Evolutionary conservation across 2,888 invertebrate genomes (phyloP), one percentile per base, ranked within the genome.

Genomic region (Griposia aprilina): DNA sequence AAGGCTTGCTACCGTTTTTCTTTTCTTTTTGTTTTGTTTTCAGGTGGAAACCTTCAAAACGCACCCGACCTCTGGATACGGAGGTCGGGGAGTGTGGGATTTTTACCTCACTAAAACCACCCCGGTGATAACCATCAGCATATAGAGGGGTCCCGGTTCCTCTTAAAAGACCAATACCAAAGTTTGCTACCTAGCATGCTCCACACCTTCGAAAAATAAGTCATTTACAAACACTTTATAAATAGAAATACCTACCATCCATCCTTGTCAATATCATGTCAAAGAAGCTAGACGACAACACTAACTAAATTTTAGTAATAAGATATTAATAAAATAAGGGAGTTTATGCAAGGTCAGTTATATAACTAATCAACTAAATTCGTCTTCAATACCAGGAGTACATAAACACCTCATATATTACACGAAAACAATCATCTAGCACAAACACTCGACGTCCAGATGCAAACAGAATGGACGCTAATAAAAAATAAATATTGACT

Each of bases 401-500:
- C 59, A 73, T 65, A 60, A 30, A 30, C 60, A 62, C 10, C 50
- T 72, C 52, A 73, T 41, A 72, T 67, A 73, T 81, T 73, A 74
- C 30, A 78, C 26, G 66, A 68, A 77, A 79, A 87, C 80, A 82
- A 70, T 84, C 77, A 66, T 6, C 50, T 50, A 13, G 62, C 30
- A 62, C 76, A 77, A 76, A 86, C 68, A 76, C 73, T 67, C 79
- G 30, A 55, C 76, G 83, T 83, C 82, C 88, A 87, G 83, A 88
- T 85, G 89, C 89, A 88, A 89, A 86, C 86, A 88, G 69, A 86
- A 80, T 85, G 86, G 82, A 81, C 91, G 92, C 85, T 93, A 94
- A 94, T 95, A 93, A 94, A 95, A 94, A 93, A 92, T 92, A 95
- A 95, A 95, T 94, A 95, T 95, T 95, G 93, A 92, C 93, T 90